Conservation (phyloP, 2,888 invertebrate species). For the Athalia cordata region DNA sequence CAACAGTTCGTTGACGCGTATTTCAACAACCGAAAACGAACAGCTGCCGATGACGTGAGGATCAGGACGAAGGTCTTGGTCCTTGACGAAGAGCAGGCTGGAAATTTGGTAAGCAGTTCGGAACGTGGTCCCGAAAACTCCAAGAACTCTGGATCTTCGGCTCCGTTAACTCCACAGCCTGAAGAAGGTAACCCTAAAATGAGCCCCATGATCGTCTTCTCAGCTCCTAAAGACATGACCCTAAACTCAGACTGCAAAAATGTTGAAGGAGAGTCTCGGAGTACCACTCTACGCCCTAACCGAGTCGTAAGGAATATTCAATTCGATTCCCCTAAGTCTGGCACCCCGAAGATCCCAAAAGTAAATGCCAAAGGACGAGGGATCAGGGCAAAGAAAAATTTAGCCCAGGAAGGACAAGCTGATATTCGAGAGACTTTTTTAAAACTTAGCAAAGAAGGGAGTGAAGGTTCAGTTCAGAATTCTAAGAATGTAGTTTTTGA, state of each 20-base stretch:
- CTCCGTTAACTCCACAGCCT: not conserved
- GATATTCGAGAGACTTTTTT: constrained; percentile 69
- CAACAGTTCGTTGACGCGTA: constrained; percentile 81
- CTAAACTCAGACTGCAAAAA: not conserved
- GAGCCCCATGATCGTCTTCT: constrained; percentile 56
- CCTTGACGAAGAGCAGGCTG: constrained; percentile 8
- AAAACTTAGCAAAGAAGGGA: constrained; percentile 54
- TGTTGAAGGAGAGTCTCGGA: constrained; percentile 46
- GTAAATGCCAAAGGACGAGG: constrained; percentile 49
- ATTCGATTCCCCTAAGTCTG: constrained; percentile 59
- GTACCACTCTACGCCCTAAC: constrained; percentile 47
- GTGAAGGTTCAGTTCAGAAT: constrained; percentile 43
- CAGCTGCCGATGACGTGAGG: constrained; percentile 80
- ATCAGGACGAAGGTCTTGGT: constrained; percentile 70
- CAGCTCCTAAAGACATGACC: constrained; percentile 17
- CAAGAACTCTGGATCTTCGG: not conserved
- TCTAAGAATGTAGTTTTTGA: constrained; percentile 63
- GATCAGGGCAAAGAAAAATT: constrained; percentile 53
- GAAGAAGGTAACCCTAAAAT: constrained; percentile 31
- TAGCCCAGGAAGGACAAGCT: constrained; percentile 60
- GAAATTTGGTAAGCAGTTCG: not conserved
- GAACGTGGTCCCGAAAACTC: not conserved
- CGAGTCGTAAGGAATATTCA: constrained; percentile 61
- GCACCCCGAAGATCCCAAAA: constrained; percentile 53
- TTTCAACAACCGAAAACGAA: constrained; percentile 86